Evolutionary conservation across 2,113 vertebrate species (phyloP), one percentile per base, ranked within the genome.

Genomic region (Nanorana parkeri): DNA sequence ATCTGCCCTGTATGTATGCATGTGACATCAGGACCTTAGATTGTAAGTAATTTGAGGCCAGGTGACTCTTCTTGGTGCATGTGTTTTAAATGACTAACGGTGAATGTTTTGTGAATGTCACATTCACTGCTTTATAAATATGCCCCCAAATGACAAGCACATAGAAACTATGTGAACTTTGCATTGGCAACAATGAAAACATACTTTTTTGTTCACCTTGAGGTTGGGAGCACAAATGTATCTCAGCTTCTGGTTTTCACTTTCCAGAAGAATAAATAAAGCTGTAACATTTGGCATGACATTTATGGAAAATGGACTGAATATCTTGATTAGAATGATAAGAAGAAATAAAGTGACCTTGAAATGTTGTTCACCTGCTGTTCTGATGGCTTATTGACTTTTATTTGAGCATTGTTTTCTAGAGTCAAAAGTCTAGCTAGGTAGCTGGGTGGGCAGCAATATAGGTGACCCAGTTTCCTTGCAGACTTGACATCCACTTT

Each of bases 211-310:
- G 2, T 60, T 79, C 24, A 67, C 52, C 52, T 68, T 79, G 66
- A 79, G 36, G 52, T 58, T 79, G 24, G 16, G 54, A 24, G 23
- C 54, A 60, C n/a, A 69, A 79, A 69, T n/a, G 23, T 55, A 26
- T 69, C 66, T 56, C 21, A 7, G 68, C 23, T 72, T 55, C 20
- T 20, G 29, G n/a, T n/a, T n/a, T 72, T 72, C 13, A 47, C 13
- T 60, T 79, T 69, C 41, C 24, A 21, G n/a, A 60, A 41, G 8
- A 79, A 79, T 47, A 79, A 68, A 79, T 55, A 79, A 54, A 23
- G 56, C 36, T 68, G 66, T 47, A 1, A 79, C 41, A 69, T 66
- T 60, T 79, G 65, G 66, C 66, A 79, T 17, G 24, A 60, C 29
- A 68, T 58, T 36, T 60, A 24, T 32, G 28, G 28, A 78, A 24